Percentiles rank a stretch among this genome's conserved stretches.
These are phyloP conservation scores for Drosophila rellima DNA, from an alignment of 2,888 invertebrate species.

Conservation along the genomic window DNA sequence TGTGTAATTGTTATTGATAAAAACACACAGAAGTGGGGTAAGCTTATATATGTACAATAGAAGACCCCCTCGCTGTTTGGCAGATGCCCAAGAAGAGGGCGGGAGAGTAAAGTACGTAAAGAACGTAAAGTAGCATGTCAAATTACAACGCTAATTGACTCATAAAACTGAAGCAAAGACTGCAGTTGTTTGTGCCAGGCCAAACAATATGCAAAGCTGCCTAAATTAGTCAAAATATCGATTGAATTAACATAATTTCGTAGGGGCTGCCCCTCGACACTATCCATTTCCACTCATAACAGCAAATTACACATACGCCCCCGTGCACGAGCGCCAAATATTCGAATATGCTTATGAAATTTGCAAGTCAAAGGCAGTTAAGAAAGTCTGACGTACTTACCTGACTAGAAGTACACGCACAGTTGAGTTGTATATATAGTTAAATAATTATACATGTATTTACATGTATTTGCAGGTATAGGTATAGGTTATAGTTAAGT, in stretches of 20 bases:
- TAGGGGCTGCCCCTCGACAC: constrained; percentile 11
- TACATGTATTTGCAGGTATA: constrained; percentile 15
- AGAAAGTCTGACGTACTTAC: constrained; percentile 39
- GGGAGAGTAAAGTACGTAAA: constrained; percentile 18
- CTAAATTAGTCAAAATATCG: constrained; percentile 62
- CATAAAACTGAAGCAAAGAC: constrained; percentile 40
- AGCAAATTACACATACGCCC: constrained; percentile 51
- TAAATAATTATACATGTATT: constrained; percentile 10
- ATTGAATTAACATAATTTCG: constrained; percentile 72
- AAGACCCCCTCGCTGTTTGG: neutral
- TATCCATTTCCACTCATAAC: neutral
- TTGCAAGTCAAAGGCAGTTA: constrained; percentile 45
- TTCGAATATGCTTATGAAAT: constrained; percentile 36
- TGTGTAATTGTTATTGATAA: constrained; percentile 64
- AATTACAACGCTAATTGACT: constrained; percentile 69
- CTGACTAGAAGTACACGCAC: constrained; percentile 53
- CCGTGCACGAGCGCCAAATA: constrained; percentile 15
- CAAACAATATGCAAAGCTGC: constrained; percentile 45
- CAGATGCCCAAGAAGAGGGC: neutral
- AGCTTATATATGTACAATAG: neutral
- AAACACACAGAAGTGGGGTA: constrained; percentile 3
- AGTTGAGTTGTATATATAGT: constrained; percentile 21
- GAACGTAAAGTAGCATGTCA: constrained; percentile 64
- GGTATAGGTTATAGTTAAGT: constrained; percentile 31
- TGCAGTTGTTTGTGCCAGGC: constrained; percentile 12